Conservation (phyloP, 2,888 invertebrate genomes). For the Trachelus tabidus region DNA sequence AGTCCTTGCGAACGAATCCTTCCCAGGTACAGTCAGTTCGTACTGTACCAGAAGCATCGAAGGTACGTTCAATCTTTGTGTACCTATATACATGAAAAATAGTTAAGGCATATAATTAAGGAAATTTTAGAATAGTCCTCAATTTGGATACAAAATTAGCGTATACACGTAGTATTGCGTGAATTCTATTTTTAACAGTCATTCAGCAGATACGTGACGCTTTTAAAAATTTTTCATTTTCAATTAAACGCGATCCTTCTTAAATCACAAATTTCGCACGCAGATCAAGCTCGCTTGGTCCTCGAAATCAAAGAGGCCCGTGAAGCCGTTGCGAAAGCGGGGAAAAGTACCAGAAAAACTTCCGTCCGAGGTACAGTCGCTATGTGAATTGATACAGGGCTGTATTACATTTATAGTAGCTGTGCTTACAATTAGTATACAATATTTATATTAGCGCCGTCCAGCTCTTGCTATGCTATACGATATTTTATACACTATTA, state of each 20-base stretch:
- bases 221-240: neutral
- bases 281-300: conserved; percentile 52
- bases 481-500: neutral
- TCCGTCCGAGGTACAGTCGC: conserved; percentile 43
- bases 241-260: neutral
- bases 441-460: neutral
- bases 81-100: neutral
- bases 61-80: conserved; percentile 38
- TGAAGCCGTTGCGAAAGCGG: conserved; percentile 44
- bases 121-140: neutral
- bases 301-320: conserved; percentile 44
- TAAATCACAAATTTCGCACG: conserved; percentile 37
- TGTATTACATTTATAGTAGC: conserved; percentile 1
- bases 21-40: conserved; percentile 42
- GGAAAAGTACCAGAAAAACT: conserved; percentile 47
- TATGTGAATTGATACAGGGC: neutral
- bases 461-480: neutral
- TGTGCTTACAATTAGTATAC: conserved; percentile 13
- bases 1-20: conserved; percentile 53
- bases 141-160: neutral
- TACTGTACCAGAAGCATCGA: conserved; percentile 37
- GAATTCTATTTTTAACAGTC: neutral
- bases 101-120: neutral
- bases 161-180: neutral
- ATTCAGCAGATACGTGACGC: neutral